Base-by-base conservation (phyloP, 2,888 invertebrate genomes). In the Coleophora deauratella region DNA sequence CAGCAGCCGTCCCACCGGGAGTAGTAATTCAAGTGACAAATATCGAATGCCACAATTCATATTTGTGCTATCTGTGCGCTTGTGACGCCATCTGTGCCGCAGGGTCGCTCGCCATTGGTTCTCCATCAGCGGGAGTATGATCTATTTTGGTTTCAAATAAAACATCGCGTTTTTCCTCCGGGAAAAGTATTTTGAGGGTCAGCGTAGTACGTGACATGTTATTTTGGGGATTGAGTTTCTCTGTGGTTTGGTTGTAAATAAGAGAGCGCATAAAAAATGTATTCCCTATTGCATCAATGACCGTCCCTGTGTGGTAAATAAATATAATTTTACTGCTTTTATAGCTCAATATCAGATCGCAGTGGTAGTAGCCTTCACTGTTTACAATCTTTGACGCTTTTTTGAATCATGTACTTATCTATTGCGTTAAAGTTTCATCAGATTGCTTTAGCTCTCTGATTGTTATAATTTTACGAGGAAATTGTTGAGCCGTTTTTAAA, bases 11-110 rank as follows among this genome's bases (percentile, higher is more conserved):
- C 44, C 85, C 79, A 70, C 58, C 69, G 85, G 82, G 86, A 74
- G 77, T 78, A 74, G 74, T 85, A 85, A 82, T 76, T 86, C 84
- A 82, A 80, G 79, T 86, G 86, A 86, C 86, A 86, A 86, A 86
- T 86, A 86, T 86, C 86, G 84, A 79, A 80, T 61, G 78, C 76
- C 67, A 78, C 82, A 84, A 76, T 77, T 84, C 82, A 85, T 82
- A 82, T 85, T 82, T 84, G 64, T 80, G 82, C 84, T 84, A 84
- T 85, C 85, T 80, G 70, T 58, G 78, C 77, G 71, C 68, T 68
- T 62, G 74, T 72, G 79, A 66, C 80, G 76, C 84, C 84, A 84
- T 85, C 82, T 85, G 84, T 75, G 82, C 80, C 72, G 67, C 66
- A 64, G 79, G 80, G 78, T 72, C 63, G 62, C 57, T 57, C 64